phyloP scores from a whole-genome alignment of 2,113 vertebrate species.

The Oxyura jamaicensis region DNA sequence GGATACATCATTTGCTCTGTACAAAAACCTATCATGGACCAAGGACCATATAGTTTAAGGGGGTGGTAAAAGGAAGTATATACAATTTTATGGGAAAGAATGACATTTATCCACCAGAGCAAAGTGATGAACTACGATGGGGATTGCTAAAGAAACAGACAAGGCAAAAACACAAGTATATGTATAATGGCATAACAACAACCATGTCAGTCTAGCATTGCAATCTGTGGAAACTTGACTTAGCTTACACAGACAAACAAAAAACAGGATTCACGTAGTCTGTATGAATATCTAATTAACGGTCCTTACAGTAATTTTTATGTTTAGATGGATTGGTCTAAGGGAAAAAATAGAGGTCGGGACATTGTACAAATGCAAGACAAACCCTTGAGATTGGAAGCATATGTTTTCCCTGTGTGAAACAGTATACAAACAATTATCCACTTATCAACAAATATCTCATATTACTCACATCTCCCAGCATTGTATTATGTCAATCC shows the following conservation, averaged over 20 bases:
- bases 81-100: neutral
- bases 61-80: neutral
- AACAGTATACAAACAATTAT: conserved; percentile 41
- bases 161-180: neutral
- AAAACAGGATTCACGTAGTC: rapidly evolving
- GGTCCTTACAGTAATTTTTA: neutral
- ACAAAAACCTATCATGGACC: neutral
- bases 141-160: neutral
- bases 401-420: conserved; percentile 57
- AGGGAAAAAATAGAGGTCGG: neutral
- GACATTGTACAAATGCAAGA: neutral
- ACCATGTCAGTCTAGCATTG: neutral
- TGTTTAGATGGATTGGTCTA: neutral
- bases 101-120: neutral
- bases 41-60: neutral
- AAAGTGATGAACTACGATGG: neutral
- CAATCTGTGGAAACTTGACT: neutral
- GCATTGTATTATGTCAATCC: neutral
- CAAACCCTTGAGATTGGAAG: neutral
- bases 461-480: neutral
- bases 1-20: neutral
- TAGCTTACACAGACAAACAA: neutral
- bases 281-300: neutral
- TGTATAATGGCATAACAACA: neutral
- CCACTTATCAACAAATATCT: conserved; percentile 6